Conservation (phyloP, 1,140 invertebrate genomes). For the Spodoptera litura region DNA sequence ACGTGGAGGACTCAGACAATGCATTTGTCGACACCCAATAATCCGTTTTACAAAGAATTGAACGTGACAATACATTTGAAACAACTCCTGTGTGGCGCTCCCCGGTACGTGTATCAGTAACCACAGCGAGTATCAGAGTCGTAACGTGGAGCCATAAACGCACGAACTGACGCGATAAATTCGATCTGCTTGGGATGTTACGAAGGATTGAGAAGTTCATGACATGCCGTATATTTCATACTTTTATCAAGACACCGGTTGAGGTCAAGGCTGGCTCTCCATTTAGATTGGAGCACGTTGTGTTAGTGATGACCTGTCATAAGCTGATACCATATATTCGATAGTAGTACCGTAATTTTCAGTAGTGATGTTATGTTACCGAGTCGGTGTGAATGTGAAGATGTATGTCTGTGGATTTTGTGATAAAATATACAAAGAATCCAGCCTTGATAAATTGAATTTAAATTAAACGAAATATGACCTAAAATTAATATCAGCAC, state of each 20-base stretch:
- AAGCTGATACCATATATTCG: no score
- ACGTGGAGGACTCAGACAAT: slow-evolving; percentile 28
- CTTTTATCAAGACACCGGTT: no score
- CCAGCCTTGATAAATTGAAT: no score
- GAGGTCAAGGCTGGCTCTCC: no score
- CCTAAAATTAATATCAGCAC: no score
- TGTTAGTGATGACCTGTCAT: no score
- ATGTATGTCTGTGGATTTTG: no score
- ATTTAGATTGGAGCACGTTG: background rate
- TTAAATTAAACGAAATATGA: no score
- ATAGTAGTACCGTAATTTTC: no score
- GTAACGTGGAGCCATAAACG: slow-evolving; percentile 17
- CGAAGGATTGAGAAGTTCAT: slow-evolving; percentile 2
- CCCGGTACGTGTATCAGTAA: background rate
- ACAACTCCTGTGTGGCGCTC: background rate
- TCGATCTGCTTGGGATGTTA: background rate
- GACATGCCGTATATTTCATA: background rate
- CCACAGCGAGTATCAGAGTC: slow-evolving; percentile 15
- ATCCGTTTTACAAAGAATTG: slow-evolving; percentile 25
- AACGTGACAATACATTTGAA: slow-evolving; percentile 27
- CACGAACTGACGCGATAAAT: slow-evolving; percentile 31
- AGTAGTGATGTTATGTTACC: no score
- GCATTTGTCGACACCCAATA: slow-evolving; percentile 26
- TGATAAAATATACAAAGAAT: no score
- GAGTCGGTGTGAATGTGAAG: no score